Base-by-base conservation (phyloP, 1,140 invertebrate species). In the Ditylenchus dipsaci region DNA sequence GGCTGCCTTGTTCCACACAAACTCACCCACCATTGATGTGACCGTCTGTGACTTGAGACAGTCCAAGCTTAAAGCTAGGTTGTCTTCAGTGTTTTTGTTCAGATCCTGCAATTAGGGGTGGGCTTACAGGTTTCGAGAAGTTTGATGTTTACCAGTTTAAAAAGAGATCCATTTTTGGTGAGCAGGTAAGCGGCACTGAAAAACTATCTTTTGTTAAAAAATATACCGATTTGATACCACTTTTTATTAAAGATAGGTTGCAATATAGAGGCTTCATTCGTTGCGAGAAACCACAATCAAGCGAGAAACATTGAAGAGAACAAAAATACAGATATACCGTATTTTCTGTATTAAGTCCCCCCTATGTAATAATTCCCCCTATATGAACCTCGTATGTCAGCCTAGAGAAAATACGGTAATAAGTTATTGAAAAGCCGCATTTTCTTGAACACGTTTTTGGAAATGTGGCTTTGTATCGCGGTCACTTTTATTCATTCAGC, bases 11-110 rank as follows among this genome's bases (percentile, higher is more conserved):
- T 81, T 81, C 79, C 79, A 81, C 9, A 69, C 49, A 61, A 81
- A 81, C 30, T 83, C 78, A n/a, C 68, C 73, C 63, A 78, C 83
- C 58, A 83, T 73, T 17, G 82, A 76, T 17, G 81, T 83, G 21
- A 81, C 73, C 5, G 79, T 81, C 71, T 81, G 70, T n/a, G 70
- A 73, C 26, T 61, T 57, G 7, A 81, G 56, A 53, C 78, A 83
- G 26, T 80, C 67, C 1, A 80, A 26, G 5, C 62, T 53, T 13
- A 79, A 65, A 9, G 70, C 77, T 27, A 79, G 57, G 63, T 79
- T 80, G 21, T 69, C 60, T 59, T 79, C 77, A 7, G 65, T 71
- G 19, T 65, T 53, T 43, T 79, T 65, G 49, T 62, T 66, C 33
- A 79, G 56, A 45, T 82, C 66, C 33, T 38, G 3, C 11, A 38